Base-by-base conservation (phyloP, 35 echinoderm and acorn worm species). In the Ophiothrix spiculata region DNA sequence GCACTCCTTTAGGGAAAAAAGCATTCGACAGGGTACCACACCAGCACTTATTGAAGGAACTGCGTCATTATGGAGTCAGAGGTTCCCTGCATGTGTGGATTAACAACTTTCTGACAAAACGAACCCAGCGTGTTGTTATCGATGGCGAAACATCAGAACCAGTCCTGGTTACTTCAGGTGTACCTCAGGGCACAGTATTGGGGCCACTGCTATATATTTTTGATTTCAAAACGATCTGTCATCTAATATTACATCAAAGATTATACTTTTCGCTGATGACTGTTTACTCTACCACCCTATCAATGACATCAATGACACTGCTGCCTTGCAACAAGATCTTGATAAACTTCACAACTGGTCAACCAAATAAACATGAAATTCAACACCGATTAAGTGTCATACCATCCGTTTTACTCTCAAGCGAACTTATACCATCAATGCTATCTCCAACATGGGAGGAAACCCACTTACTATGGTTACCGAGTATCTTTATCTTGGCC, bases 161-260 rank as follows among this genome's bases (percentile, higher is more conserved):
- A 31, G 56, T 40, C 1, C 28, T 46, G 32, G 45, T 93, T 33
- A 39, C 23, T 6, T 88, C 80, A 28, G 86, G 86, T 23, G 91
- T 93, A 14, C 86, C 86, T 13, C 86, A 93, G 56, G 91, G 91
- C 11, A 86, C 91, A 56, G 91, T 93, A 23, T 64, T 84, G 19
- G 81, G 91, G 15, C 80, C 86, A 21, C 35, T 93, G 32, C 34
- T 93, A 75, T 88, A 88, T 36, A 32, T 88, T 12, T 10, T 17
- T 28, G 21, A 16, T 31, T 32, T 89, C 77, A 32, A 79, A 84
- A 88, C 56, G 80, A 93, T 54, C 40, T 93, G 23, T 81, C 86
- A 21, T 23, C 15, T 23, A 10, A 17, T 40, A 31, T 88, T 56
- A 37, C 35, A 39, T 88, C 80, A 23, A 0, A 74, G 23, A 75